Base-by-base conservation (phyloP, 2,888 invertebrate species). In the Ptychoptera contaminata region DNA sequence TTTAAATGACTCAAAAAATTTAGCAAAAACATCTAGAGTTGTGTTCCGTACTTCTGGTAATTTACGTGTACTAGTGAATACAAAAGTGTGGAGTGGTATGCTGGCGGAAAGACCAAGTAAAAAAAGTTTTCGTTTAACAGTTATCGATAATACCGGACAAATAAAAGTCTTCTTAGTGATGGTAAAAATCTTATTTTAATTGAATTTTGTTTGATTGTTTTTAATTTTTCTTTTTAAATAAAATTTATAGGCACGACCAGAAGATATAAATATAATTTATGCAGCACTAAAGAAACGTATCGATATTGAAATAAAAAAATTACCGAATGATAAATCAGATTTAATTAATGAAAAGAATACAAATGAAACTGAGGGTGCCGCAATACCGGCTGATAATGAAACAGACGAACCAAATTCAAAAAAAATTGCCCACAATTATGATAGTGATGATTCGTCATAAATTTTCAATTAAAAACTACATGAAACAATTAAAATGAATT, bases 61-160 rank as follows among this genome's bases (percentile, higher is more conserved):
- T 54, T 75, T 92, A 52, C 75, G 91, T 45, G 80, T 94, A 43
- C 77, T 93, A 57, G 72, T 96, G 47, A 96, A 94, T 65, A 92
- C 93, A 36, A 91, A 91, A 73, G 79, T 83, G 61, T 93, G 91
- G 90, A 76, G 84, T 7, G 92, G 83, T 49, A 93, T 93, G 93
- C 82, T 85, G 10, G 81, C 86, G 16, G 87, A 92, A 60, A 75
- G 82, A 50, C 85, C 91, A 2, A 88, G 86, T 56, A 75, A 78
- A 51, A 92, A 90, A 68, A 88, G 86, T 50, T 72, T 94, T 29
- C 71, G 92, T 50, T 71, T 94, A 53, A 92, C 92, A 2, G 93
- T 90, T 4, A 77, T 85, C 58, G 88, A 90, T 56, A 78, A 79
- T 32, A 77, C 76, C 49, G 83, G 84, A 37, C 82, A 83, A 56